Base-by-base conservation (phyloP, 2,888 invertebrate genomes). In the Mesoligia furuncula region DNA sequence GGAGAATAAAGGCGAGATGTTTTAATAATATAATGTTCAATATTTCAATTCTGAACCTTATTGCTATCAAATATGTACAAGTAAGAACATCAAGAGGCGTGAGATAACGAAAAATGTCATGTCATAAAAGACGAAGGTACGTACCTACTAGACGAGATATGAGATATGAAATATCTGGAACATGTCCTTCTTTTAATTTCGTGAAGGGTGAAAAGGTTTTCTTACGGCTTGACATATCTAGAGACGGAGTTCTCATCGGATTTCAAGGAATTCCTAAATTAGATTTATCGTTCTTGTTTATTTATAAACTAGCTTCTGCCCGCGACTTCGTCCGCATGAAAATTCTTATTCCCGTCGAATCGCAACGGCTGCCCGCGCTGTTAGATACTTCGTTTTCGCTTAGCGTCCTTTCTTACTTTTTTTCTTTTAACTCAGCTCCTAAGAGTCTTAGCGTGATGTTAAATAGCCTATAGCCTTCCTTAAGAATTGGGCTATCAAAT, bases 71-170 rank as follows among this genome's bases (percentile, higher is more conserved):
- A 73, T 36, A 48, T 31, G 42, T 57, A n/a, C 39, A n/a, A 48
- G 24, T 0, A n/a, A 61, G 15, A 64, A 27, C n/a, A 31, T 57
- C 45, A 45, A 9, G n/a, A 64, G 42, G 36, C 36, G 62, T 61
- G 39, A 54, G 45, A 72, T 75, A 79, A 65, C 36, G 48, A 75
- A 48, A 69, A 68, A 72, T 72, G 48, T 66, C 65, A 57, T 69
- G 61, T 81, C 59, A 8, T 20, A 27, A 11, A 13, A 36, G 36
- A 73, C 61, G 79, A 66, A 83, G 72, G 69, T 65, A 48, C 9
- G 17, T n/a, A 42, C 2, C n/a, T 11, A 59, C 39, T 39, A 57
- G 27, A 31, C 15, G 51, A 61, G 15, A 51, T 54, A 42, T 39
- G 51, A 61, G 15, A 51, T 54, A 42, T 39, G 42, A 36, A 67